A percentile compares a stretch with the other conserved stretches of the same genome.
Conservation (phyloP, 2,113 vertebrate genomes). For the Pedetes capensis region DNA sequence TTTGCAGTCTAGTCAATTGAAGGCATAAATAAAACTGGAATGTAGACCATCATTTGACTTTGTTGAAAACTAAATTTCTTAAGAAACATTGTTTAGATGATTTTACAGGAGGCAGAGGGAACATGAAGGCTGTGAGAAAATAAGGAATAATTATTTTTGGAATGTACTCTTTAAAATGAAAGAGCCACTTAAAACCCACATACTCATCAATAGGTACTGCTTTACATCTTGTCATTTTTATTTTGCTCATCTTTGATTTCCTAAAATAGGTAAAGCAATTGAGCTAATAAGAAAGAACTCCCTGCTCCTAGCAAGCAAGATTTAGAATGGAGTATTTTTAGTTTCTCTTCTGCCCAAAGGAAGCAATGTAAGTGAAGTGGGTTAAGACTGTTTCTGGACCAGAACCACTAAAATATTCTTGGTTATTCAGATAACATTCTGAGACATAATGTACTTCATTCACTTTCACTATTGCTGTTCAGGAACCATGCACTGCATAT, state of each 20-base stretch:
- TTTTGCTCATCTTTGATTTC: background rate
- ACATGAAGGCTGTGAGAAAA: background rate
- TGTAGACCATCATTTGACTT: background rate
- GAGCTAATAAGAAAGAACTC: background rate
- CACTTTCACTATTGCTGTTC: background rate
- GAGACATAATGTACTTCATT: background rate
- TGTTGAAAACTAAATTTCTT: background rate
- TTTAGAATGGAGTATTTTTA: background rate
- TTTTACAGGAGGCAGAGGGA: background rate
- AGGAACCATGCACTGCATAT: background rate
- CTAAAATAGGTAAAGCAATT: background rate
- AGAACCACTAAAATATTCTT: background rate
- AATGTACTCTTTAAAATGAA: background rate
- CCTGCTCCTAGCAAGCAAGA: background rate
- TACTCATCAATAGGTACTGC: background rate
- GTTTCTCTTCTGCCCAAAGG: background rate
- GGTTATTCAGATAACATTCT: background rate
- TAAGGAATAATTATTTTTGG: background rate
- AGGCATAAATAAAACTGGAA: background rate
- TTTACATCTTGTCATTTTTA: background rate
- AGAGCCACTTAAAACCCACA: background rate
- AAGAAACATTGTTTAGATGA: background rate
- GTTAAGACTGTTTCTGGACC: background rate
- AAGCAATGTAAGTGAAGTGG: background rate
- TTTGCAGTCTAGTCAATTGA: background rate